Evolutionary conservation across 1,140 invertebrate species (phyloP), one percentile per base, ranked within the genome.

Genomic region (Drosophila mayri): DNA sequence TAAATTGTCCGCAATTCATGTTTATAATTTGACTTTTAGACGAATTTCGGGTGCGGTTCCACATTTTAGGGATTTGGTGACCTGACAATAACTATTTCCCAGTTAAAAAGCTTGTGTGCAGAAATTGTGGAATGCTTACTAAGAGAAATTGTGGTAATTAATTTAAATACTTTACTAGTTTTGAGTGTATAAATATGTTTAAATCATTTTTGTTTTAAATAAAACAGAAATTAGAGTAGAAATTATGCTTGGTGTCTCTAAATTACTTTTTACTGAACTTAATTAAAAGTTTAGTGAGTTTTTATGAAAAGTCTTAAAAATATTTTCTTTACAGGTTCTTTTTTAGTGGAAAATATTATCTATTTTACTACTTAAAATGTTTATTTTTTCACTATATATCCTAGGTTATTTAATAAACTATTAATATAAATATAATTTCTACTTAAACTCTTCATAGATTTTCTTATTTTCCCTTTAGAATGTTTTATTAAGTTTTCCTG

Each of bases 21-120:
- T 60, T 72, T 59, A 72, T 59, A 72, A 60, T 72, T 50, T 59
- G 43, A 60, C 66, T 72, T 72, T 71, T 43, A 22, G 30, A n/a
- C 28, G 63, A 40, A 46, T 55, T 66, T 66, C 7, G 20, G 28
- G 30, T 41, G 58, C 22, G 64, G 64, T 46, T 16, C 11, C 28
- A 47, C n/a, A 22, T 57, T 47, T 47, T 22, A 25, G 65, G 40
- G 55, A 32, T 57, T 57, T 44, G 22, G 16, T 35, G 22, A 25
- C 32, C 37, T 32, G 57, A 30, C 28, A 64, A 54, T 38, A 54
- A 61, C 55, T 61, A 61, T 43, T 64, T 64, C 5, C 38, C 1
- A 43, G 47, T 18, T 64, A 32, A 61, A 40, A 64, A 41, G 28
- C 28, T 22, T 62, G 38, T 35, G 46, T 72, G 55, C 32, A 16